Conservation (phyloP, 2,888 invertebrate species). For the Leptothorax acervorum region DNA sequence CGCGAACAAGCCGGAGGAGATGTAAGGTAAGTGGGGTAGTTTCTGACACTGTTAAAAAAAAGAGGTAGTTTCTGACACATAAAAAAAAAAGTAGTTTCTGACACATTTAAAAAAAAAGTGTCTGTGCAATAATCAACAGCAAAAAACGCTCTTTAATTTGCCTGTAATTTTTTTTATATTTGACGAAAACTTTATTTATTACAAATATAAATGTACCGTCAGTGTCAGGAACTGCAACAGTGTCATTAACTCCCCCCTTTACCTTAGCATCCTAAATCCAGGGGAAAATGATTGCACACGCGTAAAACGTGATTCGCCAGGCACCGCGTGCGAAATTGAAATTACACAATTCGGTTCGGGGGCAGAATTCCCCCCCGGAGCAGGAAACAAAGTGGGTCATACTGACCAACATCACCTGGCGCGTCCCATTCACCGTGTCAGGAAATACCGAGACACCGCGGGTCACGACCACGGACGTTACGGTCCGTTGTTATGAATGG, state of each 20-base stretch:
- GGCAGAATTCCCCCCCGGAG: conserved; percentile 61
- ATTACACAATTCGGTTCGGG: conserved; percentile 60
- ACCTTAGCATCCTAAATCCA: background rate
- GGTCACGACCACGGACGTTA: conserved; percentile 69
- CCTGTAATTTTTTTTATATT: too few species aligned
- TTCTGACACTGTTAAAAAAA: too few species aligned
- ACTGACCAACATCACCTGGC: conserved; percentile 63
- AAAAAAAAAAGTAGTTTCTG: too few species aligned
- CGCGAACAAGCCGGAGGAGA: background rate
- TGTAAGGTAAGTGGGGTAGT: too few species aligned
- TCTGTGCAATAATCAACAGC: too few species aligned
- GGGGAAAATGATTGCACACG: background rate
- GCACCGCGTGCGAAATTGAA: conserved; percentile 60
- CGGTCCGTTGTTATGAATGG: conserved; percentile 32
- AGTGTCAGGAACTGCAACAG: too few species aligned
- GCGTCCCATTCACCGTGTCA: conserved; percentile 71
- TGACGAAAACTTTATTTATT: too few species aligned
- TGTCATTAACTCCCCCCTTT: too few species aligned
- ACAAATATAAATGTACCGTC: too few species aligned
- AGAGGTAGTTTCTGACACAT: too few species aligned
- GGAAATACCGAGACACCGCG: conserved; percentile 54
- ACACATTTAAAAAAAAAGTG: too few species aligned
- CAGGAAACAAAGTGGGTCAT: conserved; percentile 75
- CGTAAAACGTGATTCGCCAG: background rate
- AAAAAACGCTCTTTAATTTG: too few species aligned